phyloP scores from a whole-genome alignment of 2,113 vertebrate genomes.

The Serinus canaria region DNA sequence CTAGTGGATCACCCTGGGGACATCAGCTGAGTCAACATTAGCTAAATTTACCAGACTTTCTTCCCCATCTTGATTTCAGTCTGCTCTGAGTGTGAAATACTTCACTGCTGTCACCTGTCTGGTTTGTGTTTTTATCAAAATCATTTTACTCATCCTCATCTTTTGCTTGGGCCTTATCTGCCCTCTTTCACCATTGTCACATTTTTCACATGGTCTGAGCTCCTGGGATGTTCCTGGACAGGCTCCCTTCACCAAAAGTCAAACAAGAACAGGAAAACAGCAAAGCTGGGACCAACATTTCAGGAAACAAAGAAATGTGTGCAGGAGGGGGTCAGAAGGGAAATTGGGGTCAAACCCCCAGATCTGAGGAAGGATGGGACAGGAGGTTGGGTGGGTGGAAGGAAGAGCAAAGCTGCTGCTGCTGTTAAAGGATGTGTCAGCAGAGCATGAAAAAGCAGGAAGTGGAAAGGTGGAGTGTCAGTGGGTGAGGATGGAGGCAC shows the following conservation, averaged over 20 bases:
- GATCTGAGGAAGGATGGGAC: not conserved
- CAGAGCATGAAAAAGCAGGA: not conserved
- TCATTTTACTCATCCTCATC: not conserved
- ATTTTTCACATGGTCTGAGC: not conserved
- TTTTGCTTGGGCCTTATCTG: not conserved
- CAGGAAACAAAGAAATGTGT: not conserved
- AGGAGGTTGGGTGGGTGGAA: not conserved
- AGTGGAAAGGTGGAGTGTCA: not conserved
- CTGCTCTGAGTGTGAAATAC: not conserved
- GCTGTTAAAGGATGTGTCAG: not conserved
- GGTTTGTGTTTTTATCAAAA: not conserved
- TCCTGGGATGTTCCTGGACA: not conserved
- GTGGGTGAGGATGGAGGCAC: not conserved
- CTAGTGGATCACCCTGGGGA: not conserved
- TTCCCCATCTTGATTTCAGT: not conserved
- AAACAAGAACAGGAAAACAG: not conserved
- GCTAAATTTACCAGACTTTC: not conserved
- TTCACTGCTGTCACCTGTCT: not conserved
- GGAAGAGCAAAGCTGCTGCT: not conserved
- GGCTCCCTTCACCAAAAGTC: not conserved
- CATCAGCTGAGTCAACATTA: not conserved
- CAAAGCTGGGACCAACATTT: not conserved
- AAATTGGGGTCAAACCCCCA: not conserved
- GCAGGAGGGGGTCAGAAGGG: not conserved
- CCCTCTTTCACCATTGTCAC: not conserved